These are phyloP conservation scores for Agrotis ipsilon DNA, from an alignment of 2,888 invertebrate species.

Conservation along the genomic window DNA sequence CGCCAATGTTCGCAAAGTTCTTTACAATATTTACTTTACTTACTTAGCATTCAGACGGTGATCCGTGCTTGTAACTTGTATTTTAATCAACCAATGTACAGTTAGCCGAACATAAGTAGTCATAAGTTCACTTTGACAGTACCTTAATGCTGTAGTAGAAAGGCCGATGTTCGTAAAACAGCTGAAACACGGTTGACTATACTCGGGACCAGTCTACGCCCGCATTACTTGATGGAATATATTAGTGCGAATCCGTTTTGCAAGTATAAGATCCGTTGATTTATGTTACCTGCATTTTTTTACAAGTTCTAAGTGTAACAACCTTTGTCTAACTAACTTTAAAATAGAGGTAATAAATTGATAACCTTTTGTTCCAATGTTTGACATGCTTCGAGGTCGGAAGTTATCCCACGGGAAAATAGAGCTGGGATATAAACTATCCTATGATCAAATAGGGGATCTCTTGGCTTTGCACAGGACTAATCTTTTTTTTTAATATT, in stretches of 20 bases:
- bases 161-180: not conserved
- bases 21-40: constrained; percentile 1
- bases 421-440: not conserved
- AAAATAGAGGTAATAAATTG: not conserved
- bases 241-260: constrained; percentile 40
- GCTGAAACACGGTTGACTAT: not conserved
- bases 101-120: not conserved
- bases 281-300: constrained; percentile 27
- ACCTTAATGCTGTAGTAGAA: not conserved
- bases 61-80: constrained; percentile 28
- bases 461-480: too few species aligned
- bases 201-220: constrained; percentile 17
- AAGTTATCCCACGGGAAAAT: not conserved
- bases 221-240: constrained; percentile 50
- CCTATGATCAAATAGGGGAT: not conserved
- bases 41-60: constrained; percentile 43
- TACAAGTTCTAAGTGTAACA: not conserved
- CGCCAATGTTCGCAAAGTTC: not conserved
- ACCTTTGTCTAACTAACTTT: not conserved
- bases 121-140: not conserved
- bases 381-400: not conserved
- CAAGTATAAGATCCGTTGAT: constrained; percentile 26
- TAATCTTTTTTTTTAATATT: too few species aligned
- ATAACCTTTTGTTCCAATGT: not conserved
- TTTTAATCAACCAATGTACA: constrained; percentile 27